phyloP scores from a whole-genome alignment of 2,888 invertebrate species.

The Ophonus ardosiacus region DNA sequence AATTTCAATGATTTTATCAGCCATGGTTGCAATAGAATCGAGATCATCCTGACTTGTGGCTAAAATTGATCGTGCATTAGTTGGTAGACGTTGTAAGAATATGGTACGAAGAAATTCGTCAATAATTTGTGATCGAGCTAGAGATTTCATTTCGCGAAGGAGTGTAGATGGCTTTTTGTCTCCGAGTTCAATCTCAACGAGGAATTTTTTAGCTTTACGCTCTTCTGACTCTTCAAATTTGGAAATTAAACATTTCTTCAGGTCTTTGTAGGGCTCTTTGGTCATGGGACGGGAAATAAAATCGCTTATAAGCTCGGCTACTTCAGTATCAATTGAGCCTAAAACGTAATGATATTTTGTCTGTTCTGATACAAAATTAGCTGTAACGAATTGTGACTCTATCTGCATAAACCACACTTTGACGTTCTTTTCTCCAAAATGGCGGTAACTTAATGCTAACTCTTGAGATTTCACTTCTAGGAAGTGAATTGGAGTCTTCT shows the following conservation, averaged over 20 bases:
- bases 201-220: neutral
- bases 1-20: no score
- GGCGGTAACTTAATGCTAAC: neutral
- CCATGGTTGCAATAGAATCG: no score
- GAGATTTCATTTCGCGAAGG: no score
- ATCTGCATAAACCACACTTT: conserved; percentile 1
- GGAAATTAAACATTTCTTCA: neutral
- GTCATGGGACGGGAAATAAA: neutral
- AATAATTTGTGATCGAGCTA: no score
- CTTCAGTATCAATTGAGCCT: neutral
- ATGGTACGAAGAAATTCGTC: no score
- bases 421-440: conserved; percentile 10
- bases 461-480: no score
- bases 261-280: neutral
- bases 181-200: no score
- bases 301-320: neutral
- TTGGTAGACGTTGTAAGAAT: no score
- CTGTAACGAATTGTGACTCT: neutral
- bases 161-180: conserved; percentile 63
- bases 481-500: neutral
- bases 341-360: no score
- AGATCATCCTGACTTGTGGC: no score
- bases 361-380: neutral
- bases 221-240: conserved; percentile 13
- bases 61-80: no score